Base-by-base conservation (phyloP, 2,888 invertebrate genomes). In the Hirtodrosophila alboralis region DNA sequence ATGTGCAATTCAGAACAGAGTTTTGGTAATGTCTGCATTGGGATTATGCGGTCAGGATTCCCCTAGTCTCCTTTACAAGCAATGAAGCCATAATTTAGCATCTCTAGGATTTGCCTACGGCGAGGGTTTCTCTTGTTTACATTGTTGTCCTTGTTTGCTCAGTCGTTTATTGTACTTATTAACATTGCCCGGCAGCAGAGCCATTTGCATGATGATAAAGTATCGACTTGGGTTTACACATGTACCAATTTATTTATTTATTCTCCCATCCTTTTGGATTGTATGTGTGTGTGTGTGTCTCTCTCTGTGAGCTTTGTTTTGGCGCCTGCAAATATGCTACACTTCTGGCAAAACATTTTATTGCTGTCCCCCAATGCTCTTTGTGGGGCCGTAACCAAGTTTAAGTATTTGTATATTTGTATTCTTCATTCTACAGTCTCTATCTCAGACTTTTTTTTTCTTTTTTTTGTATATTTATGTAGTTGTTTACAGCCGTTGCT, bases 171-270 rank as follows among this genome's bases (percentile, higher is more conserved):
- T 58, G 51, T 75, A 53, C 75, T 62, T 83, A 75, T 65, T 78
- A 73, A 53, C 44, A 54, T 53, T 37, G 51, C 44, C 58, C 58
- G 23, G 30, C 61, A 43, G 44, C 53, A 38, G 27, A 16, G 31
- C 60, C 63, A 85, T 84, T 75, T 72, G 61, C 80, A 76, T 79
- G 73, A 84, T 84, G 75, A 78, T 85, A 67, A 72, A 86, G 84
- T 79, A 84, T 71, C 84, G 64, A 75, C 80, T 62, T 41, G 84
- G 75, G 80, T 51, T 65, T 84, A 79, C 67, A 67, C 41, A 54
- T 72, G 57, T 75, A 75, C 12, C 65, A 53, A 71, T 57, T 60
- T 71, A 75, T 75, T 54, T 71, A 59, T 49, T 26, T 52, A 12
- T 31, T n/a, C 18, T 37, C 3, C 8, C 23, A 1, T 41, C n/a